A percentile compares a stretch with the other conserved stretches of the same genome.
These are phyloP conservation scores for Meriones psammophilus DNA, from an alignment of 2,797 vertebrate genomes.

Conservation along the genomic window DNA sequence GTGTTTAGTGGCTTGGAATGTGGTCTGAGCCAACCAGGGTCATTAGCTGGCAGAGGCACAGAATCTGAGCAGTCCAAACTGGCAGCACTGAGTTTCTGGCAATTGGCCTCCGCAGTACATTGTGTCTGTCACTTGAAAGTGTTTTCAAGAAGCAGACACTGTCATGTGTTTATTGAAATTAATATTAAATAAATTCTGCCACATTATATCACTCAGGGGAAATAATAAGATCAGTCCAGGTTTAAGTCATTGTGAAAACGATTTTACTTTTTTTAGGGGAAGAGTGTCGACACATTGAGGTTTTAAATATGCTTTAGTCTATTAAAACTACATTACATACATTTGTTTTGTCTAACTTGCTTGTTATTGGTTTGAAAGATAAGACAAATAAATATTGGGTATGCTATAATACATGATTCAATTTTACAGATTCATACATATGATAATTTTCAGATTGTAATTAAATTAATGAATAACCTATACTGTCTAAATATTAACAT, in stretches of 20 bases:
- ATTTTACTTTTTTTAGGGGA: background rate
- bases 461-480: background rate
- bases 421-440: background rate
- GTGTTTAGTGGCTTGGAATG: background rate
- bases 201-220: background rate
- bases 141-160: background rate
- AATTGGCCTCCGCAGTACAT: background rate
- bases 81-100: too few species aligned
- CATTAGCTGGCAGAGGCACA: background rate
- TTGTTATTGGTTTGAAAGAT: background rate
- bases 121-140: background rate
- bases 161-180: background rate
- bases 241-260: background rate
- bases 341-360: background rate
- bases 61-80: too few species aligned
- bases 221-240: background rate
- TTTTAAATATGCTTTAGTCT: background rate
- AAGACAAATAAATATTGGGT: background rate
- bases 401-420: background rate
- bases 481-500: background rate
- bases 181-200: background rate
- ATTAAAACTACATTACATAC: background rate
- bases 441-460: background rate
- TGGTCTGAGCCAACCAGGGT: background rate
- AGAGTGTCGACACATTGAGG: background rate